A percentile compares a stretch with the other conserved stretches of the same genome.
These are phyloP conservation scores for Falco concolor DNA, from an alignment of 2,797 vertebrate species.

Conservation along the genomic window DNA sequence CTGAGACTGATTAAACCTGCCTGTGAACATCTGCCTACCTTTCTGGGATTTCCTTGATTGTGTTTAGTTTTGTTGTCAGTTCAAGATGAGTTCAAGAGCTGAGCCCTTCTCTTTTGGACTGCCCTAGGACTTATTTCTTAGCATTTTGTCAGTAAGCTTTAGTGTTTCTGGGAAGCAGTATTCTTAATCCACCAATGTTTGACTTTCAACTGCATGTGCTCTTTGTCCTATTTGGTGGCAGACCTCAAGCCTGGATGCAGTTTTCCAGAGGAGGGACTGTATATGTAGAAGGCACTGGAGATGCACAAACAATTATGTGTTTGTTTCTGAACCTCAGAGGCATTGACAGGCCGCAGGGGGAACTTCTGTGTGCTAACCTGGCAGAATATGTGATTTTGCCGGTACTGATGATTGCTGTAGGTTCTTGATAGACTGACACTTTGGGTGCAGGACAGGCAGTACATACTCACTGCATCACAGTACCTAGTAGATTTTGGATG, in stretches of 20 bases:
- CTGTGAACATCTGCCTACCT: neutral
- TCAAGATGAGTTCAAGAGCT: neutral
- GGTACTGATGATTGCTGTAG: neutral
- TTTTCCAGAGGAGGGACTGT: neutral
- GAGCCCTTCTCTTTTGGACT: neutral
- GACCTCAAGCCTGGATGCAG: neutral
- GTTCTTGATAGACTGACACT: neutral
- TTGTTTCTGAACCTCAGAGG: neutral
- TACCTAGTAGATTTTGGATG: neutral
- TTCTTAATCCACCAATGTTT: neutral
- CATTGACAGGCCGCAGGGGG: neutral
- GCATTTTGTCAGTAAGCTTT: neutral
- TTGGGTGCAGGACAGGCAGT: neutral
- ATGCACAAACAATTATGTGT: neutral
- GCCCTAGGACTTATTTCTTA: neutral
- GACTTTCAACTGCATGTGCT: neutral
- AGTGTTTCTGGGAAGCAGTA: neutral
- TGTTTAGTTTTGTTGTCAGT: neutral
- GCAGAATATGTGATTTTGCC: neutral
- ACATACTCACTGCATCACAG: neutral
- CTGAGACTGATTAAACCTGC: neutral
- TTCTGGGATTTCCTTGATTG: neutral
- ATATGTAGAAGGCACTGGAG: neutral
- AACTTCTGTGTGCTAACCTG: neutral
- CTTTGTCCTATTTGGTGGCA: neutral